Percentiles rank a stretch among this genome's conserved stretches.
These are phyloP conservation scores for Plemyria rubiginata DNA, from an alignment of 2,888 invertebrate genomes.

Conservation along the genomic window DNA sequence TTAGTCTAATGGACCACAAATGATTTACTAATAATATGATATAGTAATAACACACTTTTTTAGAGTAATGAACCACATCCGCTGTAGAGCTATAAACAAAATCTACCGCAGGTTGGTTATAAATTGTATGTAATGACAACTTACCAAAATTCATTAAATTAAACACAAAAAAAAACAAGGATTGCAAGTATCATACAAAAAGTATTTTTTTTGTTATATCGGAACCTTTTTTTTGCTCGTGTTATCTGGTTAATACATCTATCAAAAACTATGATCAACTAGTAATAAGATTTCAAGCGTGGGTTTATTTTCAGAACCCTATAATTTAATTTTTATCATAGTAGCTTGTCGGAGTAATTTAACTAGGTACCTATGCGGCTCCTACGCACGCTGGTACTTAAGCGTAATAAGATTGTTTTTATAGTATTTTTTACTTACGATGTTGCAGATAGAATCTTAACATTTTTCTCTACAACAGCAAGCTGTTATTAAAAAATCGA, in stretches of 20 bases:
- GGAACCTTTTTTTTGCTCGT: background rate
- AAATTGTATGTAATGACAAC: background rate
- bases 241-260: background rate
- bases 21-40: background rate
- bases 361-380: slow-evolving; percentile 22
- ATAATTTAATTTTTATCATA: slow-evolving; percentile 37
- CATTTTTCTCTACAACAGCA: slow-evolving; percentile 3
- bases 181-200: too few relatives aligned
- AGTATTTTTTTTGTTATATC: too few relatives aligned
- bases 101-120: background rate
- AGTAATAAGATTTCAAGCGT: slow-evolving; percentile 19
- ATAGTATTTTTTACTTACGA: slow-evolving; percentile 16
- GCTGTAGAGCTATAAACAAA: background rate
- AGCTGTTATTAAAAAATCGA: slow-evolving; percentile 3
- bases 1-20: background rate
- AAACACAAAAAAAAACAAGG: too few relatives aligned
- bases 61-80: background rate
- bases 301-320: slow-evolving; percentile 19
- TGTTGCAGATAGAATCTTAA: slow-evolving; percentile 10
- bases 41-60: background rate
- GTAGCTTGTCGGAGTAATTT: slow-evolving; percentile 28
- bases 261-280: slow-evolving; percentile 7
- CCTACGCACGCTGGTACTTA: slow-evolving; percentile 20
- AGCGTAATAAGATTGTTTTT: slow-evolving; percentile 32
- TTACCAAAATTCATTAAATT: too few relatives aligned